Base-by-base conservation (phyloP, 2,797 vertebrate genomes). In the Bradypus variegatus region DNA sequence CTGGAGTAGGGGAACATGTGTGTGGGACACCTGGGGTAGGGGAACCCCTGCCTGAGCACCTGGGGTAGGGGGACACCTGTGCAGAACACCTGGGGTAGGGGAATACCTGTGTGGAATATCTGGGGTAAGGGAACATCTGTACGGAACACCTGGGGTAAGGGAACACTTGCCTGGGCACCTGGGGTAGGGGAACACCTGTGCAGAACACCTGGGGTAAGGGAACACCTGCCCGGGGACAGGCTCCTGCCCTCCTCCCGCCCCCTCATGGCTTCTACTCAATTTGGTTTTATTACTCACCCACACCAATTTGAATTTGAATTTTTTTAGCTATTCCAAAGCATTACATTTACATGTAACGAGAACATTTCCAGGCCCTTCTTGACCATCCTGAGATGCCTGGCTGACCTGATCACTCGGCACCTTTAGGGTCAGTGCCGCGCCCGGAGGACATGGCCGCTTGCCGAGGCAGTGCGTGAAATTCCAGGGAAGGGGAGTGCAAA, bases 281-380 rank as follows among this genome's bases (percentile, higher is more conserved):
- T 88, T 67, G 91, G 94, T 94, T 94, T 96, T 89, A 86, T 60
- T 69, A 85, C 41, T 77, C 9, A 7, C 94, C 25, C 4, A 94
- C 55, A 12, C 41, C 1, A 23, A 36, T 88, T 95, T 93, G 21
- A 77, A 93, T 76, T 94, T 93, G 91, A 95, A 87, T 0, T 0
- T 70, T 70, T 77, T 94, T 92, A 88, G 27, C 92, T 94, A 88
- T 0, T 16, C 67, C 73, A 55, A 83, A 45, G 36, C 75, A 5
- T 8, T 11, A 45, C 36, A 65, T 88, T 95, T 27, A 89, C 79
- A 81, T 33, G 93, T 82, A 93, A 88, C 41, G 89, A 92, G 75
- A 36, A 65, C 6, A 72, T 70, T 90, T 72, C n/a, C 72, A 16
- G 64, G 64, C 84, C 69, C 90, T 88, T 79, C 88, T 53, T 58